A percentile compares a stretch with the other conserved stretches of the same genome.
phyloP scores from a whole-genome alignment of 2,888 invertebrate genomes.

The Tetramorium bicarinatum region DNA sequence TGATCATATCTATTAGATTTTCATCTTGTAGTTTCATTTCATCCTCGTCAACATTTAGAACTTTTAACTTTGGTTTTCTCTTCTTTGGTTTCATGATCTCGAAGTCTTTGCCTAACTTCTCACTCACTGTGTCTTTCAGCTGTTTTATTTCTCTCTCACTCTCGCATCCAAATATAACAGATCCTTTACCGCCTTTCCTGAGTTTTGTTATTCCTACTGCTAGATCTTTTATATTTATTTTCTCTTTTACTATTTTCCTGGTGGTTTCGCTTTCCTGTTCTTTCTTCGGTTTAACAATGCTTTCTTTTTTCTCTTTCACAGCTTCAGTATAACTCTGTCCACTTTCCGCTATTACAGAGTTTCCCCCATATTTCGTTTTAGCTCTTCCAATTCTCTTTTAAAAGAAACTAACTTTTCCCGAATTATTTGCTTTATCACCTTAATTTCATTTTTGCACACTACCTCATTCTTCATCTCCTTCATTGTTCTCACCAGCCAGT shows the following conservation, averaged over 20 bases:
- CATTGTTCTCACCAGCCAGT: constrained; percentile 19
- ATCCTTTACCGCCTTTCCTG: background rate
- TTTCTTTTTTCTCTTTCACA: constrained; percentile 42
- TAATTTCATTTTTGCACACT: constrained; percentile 32
- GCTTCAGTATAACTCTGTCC: background rate
- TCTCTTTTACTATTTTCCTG: constrained; percentile 49
- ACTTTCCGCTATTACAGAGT: background rate
- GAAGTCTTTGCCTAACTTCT: background rate
- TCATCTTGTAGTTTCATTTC: background rate
- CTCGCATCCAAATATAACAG: background rate
- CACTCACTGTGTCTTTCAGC: background rate
- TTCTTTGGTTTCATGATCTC: background rate
- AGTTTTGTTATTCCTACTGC: constrained; percentile 36
- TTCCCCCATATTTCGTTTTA: constrained; percentile 35
- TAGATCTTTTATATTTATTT: constrained; percentile 52
- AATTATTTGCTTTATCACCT: constrained; percentile 45
- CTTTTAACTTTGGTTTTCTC: background rate
- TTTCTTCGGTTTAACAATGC: constrained; percentile 57
- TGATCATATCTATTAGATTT: background rate
- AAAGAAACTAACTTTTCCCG: constrained; percentile 28
- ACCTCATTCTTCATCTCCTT: constrained; percentile 33
- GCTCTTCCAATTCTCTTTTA: constrained; percentile 46
- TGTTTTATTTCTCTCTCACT: background rate
- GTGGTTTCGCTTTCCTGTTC: constrained; percentile 59
- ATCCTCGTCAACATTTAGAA: background rate